Evolutionary conservation across 1,140 invertebrate genomes (phyloP).

Genomic region (Drosophila aff.): DNA sequence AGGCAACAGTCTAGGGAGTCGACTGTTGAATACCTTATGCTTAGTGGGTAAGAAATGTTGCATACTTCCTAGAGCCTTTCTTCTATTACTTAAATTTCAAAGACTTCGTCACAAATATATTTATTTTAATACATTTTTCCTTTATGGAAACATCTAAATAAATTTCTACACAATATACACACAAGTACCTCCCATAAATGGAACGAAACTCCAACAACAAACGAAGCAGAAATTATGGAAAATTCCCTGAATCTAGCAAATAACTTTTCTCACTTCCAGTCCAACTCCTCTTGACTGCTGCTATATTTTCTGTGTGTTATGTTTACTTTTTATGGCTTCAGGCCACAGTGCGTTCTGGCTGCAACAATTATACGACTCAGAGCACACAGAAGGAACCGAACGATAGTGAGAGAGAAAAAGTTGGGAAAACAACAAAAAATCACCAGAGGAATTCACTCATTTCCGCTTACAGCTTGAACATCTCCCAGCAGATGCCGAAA

Average conservation of each 20-base stretch:
- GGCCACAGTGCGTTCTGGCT: constrained; percentile 68
- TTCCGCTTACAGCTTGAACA: constrained; percentile 67
- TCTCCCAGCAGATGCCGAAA: constrained; percentile 21
- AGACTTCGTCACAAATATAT: neutral
- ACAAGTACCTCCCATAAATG: neutral
- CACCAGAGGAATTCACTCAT: constrained; percentile 66
- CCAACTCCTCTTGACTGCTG: constrained; percentile 10
- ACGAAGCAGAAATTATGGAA: constrained; percentile 77
- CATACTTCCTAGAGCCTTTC: neutral
- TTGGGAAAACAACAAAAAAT: constrained; percentile 60
- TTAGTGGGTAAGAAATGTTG: neutral
- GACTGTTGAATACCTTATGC: neutral
- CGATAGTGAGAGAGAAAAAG: constrained; percentile 27
- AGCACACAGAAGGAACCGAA: constrained; percentile 55
- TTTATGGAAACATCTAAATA: neutral
- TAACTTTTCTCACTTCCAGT: constrained; percentile 65
- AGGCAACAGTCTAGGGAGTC: neutral
- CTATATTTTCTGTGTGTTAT: constrained; percentile 50
- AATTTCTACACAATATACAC: neutral
- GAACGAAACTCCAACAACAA: constrained; percentile 40
- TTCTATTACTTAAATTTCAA: neutral
- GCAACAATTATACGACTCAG: constrained; percentile 79
- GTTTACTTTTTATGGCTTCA: constrained; percentile 78
- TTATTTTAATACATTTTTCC: neutral
- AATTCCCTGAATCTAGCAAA: constrained; percentile 82